A percentile compares a stretch with the other conserved stretches of the same genome.
Conservation (phyloP, 2,888 invertebrate species). For the Eupithecia exiguata region DNA sequence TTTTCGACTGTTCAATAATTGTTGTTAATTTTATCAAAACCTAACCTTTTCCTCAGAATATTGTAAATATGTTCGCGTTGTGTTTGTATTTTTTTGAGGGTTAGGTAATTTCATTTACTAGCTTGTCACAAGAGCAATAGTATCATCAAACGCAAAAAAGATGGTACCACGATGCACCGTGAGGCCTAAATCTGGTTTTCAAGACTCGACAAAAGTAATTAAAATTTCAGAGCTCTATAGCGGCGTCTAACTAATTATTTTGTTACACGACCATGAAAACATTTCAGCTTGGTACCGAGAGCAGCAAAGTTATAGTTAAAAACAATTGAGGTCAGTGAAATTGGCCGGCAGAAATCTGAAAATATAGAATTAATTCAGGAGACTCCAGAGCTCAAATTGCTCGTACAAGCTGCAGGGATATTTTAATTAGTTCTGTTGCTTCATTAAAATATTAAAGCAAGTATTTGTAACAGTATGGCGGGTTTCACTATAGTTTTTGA, state of each 20-base stretch:
- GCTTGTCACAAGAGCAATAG: neutral
- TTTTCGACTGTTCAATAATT: neutral
- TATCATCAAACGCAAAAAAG: neutral
- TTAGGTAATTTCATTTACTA: neutral
- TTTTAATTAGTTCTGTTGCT: conserved; percentile 43
- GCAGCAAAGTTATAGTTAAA: conserved; percentile 18
- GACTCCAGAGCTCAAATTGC: conserved; percentile 31
- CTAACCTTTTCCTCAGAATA: too few relatives aligned
- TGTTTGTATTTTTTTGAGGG: too few relatives aligned
- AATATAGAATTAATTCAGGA: conserved; percentile 20
- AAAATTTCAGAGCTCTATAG: neutral
- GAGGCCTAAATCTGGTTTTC: neutral
- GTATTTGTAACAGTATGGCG: conserved; percentile 31
- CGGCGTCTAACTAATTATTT: neutral
- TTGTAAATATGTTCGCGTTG: too few relatives aligned
- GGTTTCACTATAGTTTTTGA: conserved; percentile 34
- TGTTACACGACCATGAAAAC: conserved; percentile 6
- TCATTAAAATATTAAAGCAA: conserved; percentile 31
- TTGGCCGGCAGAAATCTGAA: conserved; percentile 21
- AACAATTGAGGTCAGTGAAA: conserved; percentile 29
- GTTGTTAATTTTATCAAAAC: neutral
- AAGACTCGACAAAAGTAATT: neutral
- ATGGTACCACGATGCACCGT: neutral
- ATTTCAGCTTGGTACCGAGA: conserved; percentile 7
- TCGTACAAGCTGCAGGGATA: conserved; percentile 39